Conservation (phyloP, 2,113 vertebrate species). For the Paramormyrops kingsleyae region DNA sequence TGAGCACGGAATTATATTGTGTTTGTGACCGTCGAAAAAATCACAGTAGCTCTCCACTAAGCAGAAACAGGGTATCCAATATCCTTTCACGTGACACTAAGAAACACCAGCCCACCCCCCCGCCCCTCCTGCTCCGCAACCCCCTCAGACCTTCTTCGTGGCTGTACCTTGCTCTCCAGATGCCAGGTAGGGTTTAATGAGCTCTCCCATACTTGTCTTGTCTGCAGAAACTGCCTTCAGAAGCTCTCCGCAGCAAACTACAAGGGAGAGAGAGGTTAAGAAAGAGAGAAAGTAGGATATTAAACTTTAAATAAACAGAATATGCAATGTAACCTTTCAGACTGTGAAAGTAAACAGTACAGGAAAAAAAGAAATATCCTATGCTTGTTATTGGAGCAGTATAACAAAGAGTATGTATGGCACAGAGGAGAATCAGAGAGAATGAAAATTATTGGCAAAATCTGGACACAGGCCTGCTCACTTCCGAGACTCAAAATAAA, state of each 20-base stretch:
- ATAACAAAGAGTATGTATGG: neutral
- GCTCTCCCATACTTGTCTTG: slow-evolving; percentile 58
- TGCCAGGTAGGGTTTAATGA: slow-evolving; percentile 68
- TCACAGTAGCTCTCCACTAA: neutral
- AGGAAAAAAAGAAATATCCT: slow-evolving; percentile 13
- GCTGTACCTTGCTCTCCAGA: slow-evolving; percentile 60
- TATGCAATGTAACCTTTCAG: slow-evolving; percentile 28
- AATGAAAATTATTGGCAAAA: slow-evolving; percentile 12
- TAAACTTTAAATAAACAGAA: slow-evolving; percentile 57
- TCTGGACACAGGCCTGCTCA: neutral
- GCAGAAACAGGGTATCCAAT: neutral
- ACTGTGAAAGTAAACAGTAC: slow-evolving; percentile 16
- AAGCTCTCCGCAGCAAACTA: slow-evolving; percentile 77
- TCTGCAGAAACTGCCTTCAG: slow-evolving; percentile 72
- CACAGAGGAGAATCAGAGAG: neutral
- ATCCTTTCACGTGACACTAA: neutral
- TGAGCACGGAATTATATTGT: neutral
- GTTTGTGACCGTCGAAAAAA: neutral
- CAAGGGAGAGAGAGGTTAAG: slow-evolving; percentile 16
- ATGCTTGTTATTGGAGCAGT: slow-evolving; percentile 6
- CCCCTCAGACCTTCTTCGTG: slow-evolving; percentile 10
- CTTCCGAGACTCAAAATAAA: slow-evolving; percentile 1
- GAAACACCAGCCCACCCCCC: neutral
- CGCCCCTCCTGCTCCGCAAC: neutral
- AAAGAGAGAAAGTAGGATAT: slow-evolving; percentile 43